Base-by-base conservation (phyloP, 2,888 invertebrate species). In the Ormyrus rosae region DNA sequence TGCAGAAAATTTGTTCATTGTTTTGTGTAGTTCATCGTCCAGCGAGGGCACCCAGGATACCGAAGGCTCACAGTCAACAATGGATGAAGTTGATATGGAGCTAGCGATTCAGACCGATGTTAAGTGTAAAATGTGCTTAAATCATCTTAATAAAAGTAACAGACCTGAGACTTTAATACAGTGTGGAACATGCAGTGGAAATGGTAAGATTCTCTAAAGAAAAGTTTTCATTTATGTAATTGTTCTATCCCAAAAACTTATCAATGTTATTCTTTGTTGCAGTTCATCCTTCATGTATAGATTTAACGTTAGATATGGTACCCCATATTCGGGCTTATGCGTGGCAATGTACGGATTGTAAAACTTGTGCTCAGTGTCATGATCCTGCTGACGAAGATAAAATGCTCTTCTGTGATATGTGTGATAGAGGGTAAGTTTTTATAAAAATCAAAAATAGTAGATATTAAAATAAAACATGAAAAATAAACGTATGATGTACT, bases 301-400 rank as follows among this genome's bases (percentile, higher is more conserved):
- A 97, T 86, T 93, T 98, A 90, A 93, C 95, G 50, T 92, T 94
- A 81, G 95, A 96, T 87, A 97, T 98, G 94, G 94, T 96, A 83
- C 94, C 94, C 82, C 95, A 96, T 85, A 96, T 97, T 83, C 94
- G 95, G 87, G 95, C 94, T 84, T 98, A 98, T 91, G 93, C 95
- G 87, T 98, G 98, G 98, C 96, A 96, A 91, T 98, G 98, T 90
- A 96, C 96, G 85, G 97, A 97, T 86, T 98, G 98, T 91, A 98
- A 98, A 92, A 94, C 95, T 69, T 98, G 98, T 92, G 94, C 95
- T 83, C 94, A 95, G 84, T 98, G 98, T 91, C 93, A 94, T 85
- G 95, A 95, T 89, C 95, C 95, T 55, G 94, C 94, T 84, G 95
- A 96, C 90, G 96, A 96, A 92, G 96, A 96, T 88, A 96, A 96